Base-by-base conservation (phyloP, 1,140 invertebrate genomes). In the Bombyx mandarina region DNA sequence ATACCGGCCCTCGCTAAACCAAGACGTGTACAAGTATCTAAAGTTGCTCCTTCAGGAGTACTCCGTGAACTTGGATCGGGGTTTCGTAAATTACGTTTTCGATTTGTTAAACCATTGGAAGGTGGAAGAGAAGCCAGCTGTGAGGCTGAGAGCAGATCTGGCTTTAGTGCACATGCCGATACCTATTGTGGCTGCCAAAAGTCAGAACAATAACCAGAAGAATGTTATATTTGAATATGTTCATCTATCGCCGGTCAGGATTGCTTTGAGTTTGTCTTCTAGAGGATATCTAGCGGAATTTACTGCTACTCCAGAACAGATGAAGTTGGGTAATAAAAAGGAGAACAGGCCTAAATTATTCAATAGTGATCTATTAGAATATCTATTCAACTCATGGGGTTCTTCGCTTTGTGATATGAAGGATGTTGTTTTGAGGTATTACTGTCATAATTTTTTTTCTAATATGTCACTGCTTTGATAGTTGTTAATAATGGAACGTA, bases 1-100 rank as follows among this genome's bases (percentile, higher is more conserved):
- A 65, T 83, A 88, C 51, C 86, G 91, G 60, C 79, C 88, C 7
- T 81, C 67, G 71, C 63, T 91, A 67, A 90, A 91, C 66, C 85
- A 90, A 80, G 88, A 90, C 58, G 79, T 92, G 61, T 93, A 91
- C 65, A 92, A 93, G 88, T 92, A 93, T 71, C 84, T 95, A 42
- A 94, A 93, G 75, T 55, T 95, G 1, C 75, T 93, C 18, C 69
- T 95, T 1, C 91, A 93, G 73, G 93, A 95, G 70, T 93, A 94
- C 64, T 91, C 90, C 68, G 75, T 96, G 6, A 93, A 94, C 76
- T 76, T 96, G 49, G 94, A 95, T 75, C 92, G 93, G 77, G 90
- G 92, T 55, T 94, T 94, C 75, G 81, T 94, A 8, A 83, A 91
- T 64, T 89, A 91, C 57, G 67, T 92, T 3, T 90, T 90, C 66